Base-by-base conservation (phyloP, 2,797 vertebrate species). In the Lycodopsis pacificus region DNA sequence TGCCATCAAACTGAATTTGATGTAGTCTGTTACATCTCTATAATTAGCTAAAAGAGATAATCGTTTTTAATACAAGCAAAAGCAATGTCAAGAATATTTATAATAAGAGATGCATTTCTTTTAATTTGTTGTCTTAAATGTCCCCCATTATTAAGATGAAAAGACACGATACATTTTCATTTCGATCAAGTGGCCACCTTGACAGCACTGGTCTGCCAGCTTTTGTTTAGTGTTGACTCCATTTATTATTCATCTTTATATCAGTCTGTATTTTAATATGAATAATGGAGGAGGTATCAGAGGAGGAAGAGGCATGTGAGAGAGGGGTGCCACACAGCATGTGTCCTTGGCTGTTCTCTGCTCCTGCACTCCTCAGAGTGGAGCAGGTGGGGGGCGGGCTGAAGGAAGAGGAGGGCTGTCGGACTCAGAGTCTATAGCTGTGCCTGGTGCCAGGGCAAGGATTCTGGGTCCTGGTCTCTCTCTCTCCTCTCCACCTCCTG, bases 171-270 rank as follows among this genome's bases (percentile, higher is more conserved):
- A 65, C 20, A 82, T 82, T 84, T 87, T 85, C 46, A 67, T 86
- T 84, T 84, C 77, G 79, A 81, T 85, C 82, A 82, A 90, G 90
- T 94, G 92, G 84, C 93, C 93, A 87, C 88, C 80, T 82, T 89
- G 90, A 90, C 81, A 84, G 87, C 58, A 49, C 74, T 73, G 84
- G 85, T 77, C 91, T 88, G 90, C 88, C 91, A 91, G 89, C 87
- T 93, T 95, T 95, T 94, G 91, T 94, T 95, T 95, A 92, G 90
- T 93, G 94, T 94, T 95, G 94, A 95, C 94, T 92, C 84, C 90
- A 95, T 96, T 94, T 95, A 95, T 96, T 95, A 96, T 95, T 96
- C 94, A 95, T 95, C 93, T 92, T 94, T 93, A 93, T 93, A 95
- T 95, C 91, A 91, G 85, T 93, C 89, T 94, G 92, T 96, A 94